A percentile compares a stretch with the other conserved stretches of the same genome.
These are phyloP conservation scores for Neolamprologus variostigma DNA, from an alignment of 2,113 vertebrate genomes.

Conservation along the genomic window DNA sequence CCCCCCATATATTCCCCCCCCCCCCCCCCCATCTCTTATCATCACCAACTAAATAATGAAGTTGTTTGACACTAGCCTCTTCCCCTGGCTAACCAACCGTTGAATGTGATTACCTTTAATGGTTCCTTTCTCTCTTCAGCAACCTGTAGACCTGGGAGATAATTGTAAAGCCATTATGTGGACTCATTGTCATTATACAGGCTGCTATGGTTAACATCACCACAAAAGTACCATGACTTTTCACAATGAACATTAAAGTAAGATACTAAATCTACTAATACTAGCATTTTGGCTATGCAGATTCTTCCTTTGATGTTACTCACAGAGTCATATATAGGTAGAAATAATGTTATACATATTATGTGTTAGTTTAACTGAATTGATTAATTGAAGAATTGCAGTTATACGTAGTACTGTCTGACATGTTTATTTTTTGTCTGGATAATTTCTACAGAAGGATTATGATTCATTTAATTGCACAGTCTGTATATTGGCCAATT, in stretches of 20 bases:
- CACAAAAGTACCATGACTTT: background rate
- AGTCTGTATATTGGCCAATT: accelerated
- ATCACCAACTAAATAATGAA: slow-evolving; percentile 25
- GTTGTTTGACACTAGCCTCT: slow-evolving; percentile 18
- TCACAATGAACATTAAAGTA: background rate
- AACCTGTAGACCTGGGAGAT: slow-evolving; percentile 31
- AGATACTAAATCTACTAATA: background rate
- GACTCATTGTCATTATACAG: slow-evolving; percentile 2
- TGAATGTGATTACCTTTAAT: slow-evolving; percentile 29
- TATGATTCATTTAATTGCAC: background rate
- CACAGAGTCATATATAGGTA: background rate
- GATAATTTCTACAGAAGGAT: background rate
- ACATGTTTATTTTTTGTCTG: background rate
- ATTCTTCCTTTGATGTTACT: background rate
- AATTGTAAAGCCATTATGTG: slow-evolving; percentile 29
- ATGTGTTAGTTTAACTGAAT: background rate
- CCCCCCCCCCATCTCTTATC: background rate
- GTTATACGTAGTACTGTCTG: background rate
- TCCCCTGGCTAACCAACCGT: background rate
- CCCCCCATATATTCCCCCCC: too few species aligned
- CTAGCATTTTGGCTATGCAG: background rate
- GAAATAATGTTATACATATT: background rate
- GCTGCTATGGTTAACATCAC: background rate
- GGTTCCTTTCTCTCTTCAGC: slow-evolving; percentile 4
- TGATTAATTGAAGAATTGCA: background rate